Evolutionary conservation across 2,888 invertebrate genomes (phyloP), one percentile per base, ranked within the genome.

Genomic region (Polydesmus complanatus): DNA sequence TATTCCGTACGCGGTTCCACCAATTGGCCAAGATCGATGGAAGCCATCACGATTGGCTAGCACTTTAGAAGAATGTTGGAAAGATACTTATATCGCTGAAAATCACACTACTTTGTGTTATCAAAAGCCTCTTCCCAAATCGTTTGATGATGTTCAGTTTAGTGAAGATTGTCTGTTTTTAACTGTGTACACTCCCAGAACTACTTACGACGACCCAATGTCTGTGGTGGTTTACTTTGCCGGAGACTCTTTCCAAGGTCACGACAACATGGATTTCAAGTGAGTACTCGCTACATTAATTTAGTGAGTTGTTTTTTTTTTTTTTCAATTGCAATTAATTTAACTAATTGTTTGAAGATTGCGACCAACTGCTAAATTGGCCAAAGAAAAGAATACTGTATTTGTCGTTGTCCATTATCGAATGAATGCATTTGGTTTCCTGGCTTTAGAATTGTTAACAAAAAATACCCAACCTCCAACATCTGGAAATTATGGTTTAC

Each of bases 341-440:
- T 11, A 11, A 1, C 27, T 2, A 3, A 14, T 5, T 62, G 23
- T 47, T 60, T 51, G 5, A 21, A 63, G 69, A 2, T 75, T 80
- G 67, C 80, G 84, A 65, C 89, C 91, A 0, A 86, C 87, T 0
- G 82, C 88, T 0, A 77, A 84, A 51, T 82, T 89, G 64, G 84
- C 90, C 0, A 80, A 83, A 54, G 82, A 84, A 1, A 82, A 85
- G 63, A 86, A 90, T 70, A 84, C 89, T 1, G 83, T 93, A 5
- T 88, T 88, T 71, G 91, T 93, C 1, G 80, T 87, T 64, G 89
- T 91, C 2, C 90, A 91, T 70, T 91, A 91, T 75, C 81, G 92
- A 68, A 75, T 85, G 48, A 77, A 78, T 18, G 73, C 77, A 0
- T 75, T 80, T 63, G 94, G 94, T 2, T 93, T 92, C 71, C 76